Evolutionary conservation across 35 echinoderm and acorn worm genomes (phyloP).

Genomic region (Eucidaris tribuloides): DNA sequence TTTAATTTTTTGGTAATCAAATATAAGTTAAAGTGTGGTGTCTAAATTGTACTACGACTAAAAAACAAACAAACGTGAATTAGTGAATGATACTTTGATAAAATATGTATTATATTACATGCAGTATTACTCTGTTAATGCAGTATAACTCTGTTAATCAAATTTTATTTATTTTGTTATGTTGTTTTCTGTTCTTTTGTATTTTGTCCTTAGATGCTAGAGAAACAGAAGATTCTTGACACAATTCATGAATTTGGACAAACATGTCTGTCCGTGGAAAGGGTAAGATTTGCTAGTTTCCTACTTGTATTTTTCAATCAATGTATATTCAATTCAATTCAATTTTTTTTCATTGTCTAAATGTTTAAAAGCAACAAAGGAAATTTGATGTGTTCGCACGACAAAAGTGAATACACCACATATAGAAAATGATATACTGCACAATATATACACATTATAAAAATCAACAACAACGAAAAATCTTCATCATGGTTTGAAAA

Average conservation of each 20-base stretch:
- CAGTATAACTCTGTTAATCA: background rate
- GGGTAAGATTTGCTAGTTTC: conserved; percentile 28
- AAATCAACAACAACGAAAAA: too few relatives aligned
- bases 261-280: conserved; percentile 58
- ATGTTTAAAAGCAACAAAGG: background rate
- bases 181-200: background rate
- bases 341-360: background rate
- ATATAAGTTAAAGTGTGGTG: background rate
- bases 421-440: background rate
- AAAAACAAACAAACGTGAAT: too few relatives aligned
- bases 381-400: background rate
- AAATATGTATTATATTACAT: background rate
- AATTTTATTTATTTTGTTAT: background rate
- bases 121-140: background rate
- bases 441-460: too few relatives aligned
- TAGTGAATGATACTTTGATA: background rate
- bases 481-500: too few relatives aligned
- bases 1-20: background rate
- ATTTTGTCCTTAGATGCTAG: conserved; percentile 59
- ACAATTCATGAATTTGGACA: conserved; percentile 91
- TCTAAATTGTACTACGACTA: too few relatives aligned
- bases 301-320: background rate
- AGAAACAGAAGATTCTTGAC: conserved; percentile 80
- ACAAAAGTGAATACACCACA: background rate
- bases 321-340: background rate